Evolutionary conservation across 2,113 vertebrate genomes (phyloP).

Genomic region (Cyprinodon brontotheroides): DNA sequence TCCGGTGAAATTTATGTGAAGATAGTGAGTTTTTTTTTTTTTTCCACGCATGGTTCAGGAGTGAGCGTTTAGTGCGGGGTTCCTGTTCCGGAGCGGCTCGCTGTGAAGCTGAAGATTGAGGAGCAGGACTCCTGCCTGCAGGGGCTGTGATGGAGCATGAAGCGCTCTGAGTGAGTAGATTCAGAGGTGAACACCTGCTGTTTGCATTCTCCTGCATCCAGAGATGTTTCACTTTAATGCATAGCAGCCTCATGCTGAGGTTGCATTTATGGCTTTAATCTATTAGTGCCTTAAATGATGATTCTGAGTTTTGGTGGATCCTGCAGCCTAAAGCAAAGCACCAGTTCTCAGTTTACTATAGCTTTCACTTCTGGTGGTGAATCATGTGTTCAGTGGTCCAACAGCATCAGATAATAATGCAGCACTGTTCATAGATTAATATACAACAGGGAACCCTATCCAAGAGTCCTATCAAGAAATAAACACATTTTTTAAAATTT

Average conservation of each 20-base stretch:
- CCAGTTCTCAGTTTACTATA: not conserved
- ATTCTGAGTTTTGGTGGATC: not conserved
- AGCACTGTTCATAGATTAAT: too few relatives aligned
- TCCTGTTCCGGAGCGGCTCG: not conserved
- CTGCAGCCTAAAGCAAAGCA: not conserved
- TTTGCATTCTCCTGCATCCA: not conserved
- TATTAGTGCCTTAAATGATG: not conserved
- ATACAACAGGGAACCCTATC: too few relatives aligned
- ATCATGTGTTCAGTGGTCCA: too few relatives aligned
- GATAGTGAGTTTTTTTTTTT: conserved; percentile 1
- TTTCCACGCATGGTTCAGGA: not conserved
- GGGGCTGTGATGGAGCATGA: not conserved
- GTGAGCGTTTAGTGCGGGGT: not conserved
- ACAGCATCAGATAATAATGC: too few relatives aligned
- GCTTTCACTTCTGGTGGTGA: too few relatives aligned
- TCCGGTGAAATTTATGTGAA: conserved; percentile 15
- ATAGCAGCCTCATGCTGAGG: too few relatives aligned
- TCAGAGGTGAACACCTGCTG: not conserved
- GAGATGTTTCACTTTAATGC: not conserved
- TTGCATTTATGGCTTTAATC: not conserved
- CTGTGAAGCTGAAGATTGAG: not conserved
- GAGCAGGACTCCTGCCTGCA: not conserved
- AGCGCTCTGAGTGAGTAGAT: not conserved
- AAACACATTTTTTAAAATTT: too few relatives aligned
- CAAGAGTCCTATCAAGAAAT: too few relatives aligned